Conservation (phyloP, 2,888 invertebrate genomes). For the Polyploca ridens region DNA sequence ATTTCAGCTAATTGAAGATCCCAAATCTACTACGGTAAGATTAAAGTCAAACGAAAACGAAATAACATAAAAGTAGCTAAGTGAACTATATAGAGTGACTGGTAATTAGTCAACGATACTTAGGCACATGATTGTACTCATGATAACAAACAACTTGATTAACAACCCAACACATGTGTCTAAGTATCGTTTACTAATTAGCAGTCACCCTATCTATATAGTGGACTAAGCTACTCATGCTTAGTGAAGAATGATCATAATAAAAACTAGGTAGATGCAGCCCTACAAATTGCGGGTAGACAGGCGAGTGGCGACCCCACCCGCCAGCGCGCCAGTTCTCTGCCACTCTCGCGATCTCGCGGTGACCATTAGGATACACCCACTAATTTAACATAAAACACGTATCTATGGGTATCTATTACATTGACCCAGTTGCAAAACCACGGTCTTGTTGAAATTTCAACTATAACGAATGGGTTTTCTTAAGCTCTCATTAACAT, state of each 20-base stretch:
- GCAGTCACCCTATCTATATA: too few species aligned
- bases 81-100: too few species aligned
- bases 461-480: conserved; percentile 19
- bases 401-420: conserved; percentile 65
- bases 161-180: too few species aligned
- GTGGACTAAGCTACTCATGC: not conserved
- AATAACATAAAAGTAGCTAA: too few species aligned
- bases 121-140: too few species aligned
- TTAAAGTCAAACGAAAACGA: too few species aligned
- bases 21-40: too few species aligned
- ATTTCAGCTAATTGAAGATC: too few species aligned
- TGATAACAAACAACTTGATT: too few species aligned
- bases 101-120: too few species aligned
- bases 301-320: conserved; percentile 20
- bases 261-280: conserved; percentile 18
- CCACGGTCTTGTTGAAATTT: conserved; percentile 42
- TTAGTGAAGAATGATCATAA: not conserved
- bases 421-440: conserved; percentile 72
- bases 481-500: not conserved
- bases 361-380: conserved; percentile 78
- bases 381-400: conserved; percentile 71
- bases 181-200: too few species aligned
- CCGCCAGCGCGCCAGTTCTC: conserved; percentile 32
- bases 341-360: conserved; percentile 61
- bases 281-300: conserved; percentile 33